Evolutionary conservation across 2,888 invertebrate genomes (phyloP).

Genomic region (Catotricha subobsoleta): DNA sequence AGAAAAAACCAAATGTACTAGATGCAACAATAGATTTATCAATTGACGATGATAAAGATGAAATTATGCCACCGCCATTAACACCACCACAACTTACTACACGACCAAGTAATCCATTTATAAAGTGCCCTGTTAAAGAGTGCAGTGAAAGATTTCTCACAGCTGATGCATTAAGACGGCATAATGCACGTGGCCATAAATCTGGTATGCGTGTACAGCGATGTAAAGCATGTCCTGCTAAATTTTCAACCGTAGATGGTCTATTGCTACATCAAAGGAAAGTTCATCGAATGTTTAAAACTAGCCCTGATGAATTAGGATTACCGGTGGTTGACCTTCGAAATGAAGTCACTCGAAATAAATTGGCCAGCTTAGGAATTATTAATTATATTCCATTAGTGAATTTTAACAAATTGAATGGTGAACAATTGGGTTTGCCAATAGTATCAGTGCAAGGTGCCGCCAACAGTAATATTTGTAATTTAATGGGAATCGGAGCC

Average conservation of each 20-base stretch:
- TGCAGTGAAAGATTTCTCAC: conserved; percentile 33
- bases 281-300: conserved; percentile 34
- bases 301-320: conserved; percentile 41
- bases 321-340: conserved; percentile 55
- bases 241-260: conserved; percentile 44
- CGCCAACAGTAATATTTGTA: conserved; percentile 38
- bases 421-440: conserved; percentile 51
- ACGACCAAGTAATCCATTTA: no score
- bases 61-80: neutral
- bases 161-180: conserved; percentile 31
- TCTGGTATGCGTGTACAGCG: conserved; percentile 19
- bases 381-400: conserved; percentile 57
- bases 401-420: conserved; percentile 36
- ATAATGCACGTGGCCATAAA: conserved; percentile 21
- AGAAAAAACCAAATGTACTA: conserved; percentile 20
- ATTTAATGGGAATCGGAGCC: conserved; percentile 46
- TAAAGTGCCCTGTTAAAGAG: conserved; percentile 20
- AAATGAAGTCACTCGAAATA: conserved; percentile 43
- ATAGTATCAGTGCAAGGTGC: conserved; percentile 47
- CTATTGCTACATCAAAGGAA: conserved; percentile 45
- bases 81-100: conserved; percentile 7
- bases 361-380: conserved; percentile 47
- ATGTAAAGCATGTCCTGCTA: conserved; percentile 53
- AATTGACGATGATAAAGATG: conserved; percentile 3
- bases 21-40: conserved; percentile 6